Evolutionary conservation across 2,888 invertebrate genomes (phyloP).

Genomic region (Lamellibrachia columna): DNA sequence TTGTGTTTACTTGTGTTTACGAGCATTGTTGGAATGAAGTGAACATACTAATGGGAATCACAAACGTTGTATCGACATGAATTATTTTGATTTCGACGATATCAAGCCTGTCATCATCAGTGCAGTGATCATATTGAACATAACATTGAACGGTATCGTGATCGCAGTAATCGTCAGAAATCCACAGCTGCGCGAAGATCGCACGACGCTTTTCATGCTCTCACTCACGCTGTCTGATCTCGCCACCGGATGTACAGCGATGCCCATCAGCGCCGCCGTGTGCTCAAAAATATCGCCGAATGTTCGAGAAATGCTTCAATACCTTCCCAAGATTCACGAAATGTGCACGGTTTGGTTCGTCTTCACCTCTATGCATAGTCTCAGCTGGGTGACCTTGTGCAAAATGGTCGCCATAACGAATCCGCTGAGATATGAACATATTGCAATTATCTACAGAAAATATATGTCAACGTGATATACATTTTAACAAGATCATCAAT

Average conservation of each 20-base stretch:
- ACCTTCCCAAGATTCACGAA: background rate
- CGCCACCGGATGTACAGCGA: background rate
- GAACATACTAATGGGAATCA: too few species aligned
- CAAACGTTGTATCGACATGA: background rate
- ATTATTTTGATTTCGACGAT: background rate
- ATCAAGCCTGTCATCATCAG: background rate
- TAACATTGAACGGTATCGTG: background rate
- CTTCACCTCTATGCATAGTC: background rate
- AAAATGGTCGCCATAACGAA: too few species aligned
- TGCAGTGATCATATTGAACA: background rate
- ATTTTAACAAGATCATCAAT: too few species aligned
- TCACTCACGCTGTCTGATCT: background rate
- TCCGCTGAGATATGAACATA: too few species aligned
- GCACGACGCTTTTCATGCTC: background rate
- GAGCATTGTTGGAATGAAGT: too few species aligned
- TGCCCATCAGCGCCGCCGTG: background rate
- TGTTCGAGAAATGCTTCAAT: background rate
- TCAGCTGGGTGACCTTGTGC: background rate
- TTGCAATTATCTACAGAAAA: too few species aligned
- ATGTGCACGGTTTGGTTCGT: background rate
- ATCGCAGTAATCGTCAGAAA: background rate
- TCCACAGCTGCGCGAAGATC: background rate
- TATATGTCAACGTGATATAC: too few species aligned
- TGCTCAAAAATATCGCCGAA: background rate
- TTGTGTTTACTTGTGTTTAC: too few species aligned